These are phyloP conservation scores for Varecia variegata DNA, from an alignment of 2,797 vertebrate species.

Conservation along the genomic window DNA sequence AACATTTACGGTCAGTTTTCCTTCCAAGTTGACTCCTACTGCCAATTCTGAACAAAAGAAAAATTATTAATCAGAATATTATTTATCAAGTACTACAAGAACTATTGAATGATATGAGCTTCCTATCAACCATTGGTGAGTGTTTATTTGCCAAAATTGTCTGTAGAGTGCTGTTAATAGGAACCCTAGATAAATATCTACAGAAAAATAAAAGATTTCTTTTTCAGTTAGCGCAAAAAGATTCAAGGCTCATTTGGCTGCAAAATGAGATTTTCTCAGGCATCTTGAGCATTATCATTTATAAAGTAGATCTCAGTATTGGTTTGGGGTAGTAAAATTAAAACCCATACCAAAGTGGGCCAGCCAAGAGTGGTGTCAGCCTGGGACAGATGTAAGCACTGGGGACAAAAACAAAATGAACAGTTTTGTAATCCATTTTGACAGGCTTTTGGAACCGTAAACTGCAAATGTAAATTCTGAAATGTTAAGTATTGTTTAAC, in stretches of 20 bases:
- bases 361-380: conserved; percentile 38
- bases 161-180: neutral
- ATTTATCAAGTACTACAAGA: neutral
- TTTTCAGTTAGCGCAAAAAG: conserved; percentile 43
- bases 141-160: conserved; percentile 56
- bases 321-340: neutral
- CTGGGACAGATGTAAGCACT: neutral
- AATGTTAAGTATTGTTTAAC: neutral
- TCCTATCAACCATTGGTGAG: neutral
- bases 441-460: neutral
- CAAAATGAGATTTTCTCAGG: conserved; percentile 49
- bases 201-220: conserved; percentile 12
- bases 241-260: conserved; percentile 34
- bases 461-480: neutral
- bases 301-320: neutral
- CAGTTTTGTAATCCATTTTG: neutral
- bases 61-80: conserved; percentile 11
- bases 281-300: neutral
- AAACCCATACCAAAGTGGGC: neutral
- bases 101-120: neutral
- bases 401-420: neutral
- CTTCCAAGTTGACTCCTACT: conserved; percentile 92
- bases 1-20: conserved; percentile 93
- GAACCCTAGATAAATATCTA: neutral
- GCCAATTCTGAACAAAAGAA: conserved; percentile 87